Base-by-base conservation (phyloP, 2,797 vertebrate species). In the Neosilurus mollespiculum region DNA sequence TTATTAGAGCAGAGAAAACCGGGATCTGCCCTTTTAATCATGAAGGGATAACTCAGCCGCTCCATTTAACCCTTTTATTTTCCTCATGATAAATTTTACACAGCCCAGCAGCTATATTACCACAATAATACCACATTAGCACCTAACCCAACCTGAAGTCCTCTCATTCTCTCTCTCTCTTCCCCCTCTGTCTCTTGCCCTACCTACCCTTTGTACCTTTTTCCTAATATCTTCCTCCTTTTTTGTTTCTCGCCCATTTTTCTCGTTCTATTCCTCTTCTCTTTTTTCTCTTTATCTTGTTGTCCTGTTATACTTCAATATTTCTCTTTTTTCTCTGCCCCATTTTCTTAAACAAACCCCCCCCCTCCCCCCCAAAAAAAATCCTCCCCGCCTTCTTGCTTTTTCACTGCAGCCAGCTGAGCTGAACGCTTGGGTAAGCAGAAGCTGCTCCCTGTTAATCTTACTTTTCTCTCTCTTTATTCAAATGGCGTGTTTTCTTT, bases 401-500 rank as follows among this genome's bases (percentile, higher is more conserved):
- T 80, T 87, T 88, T 81, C 64, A 83, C 86, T 89, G 90, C 90
- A 97, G 94, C 94, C 94, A 92, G 93, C 83, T 87, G 94, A 97
- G 95, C 93, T 96, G 91, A 92, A 95, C 85, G 92, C 94, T 89
- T 94, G 93, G 95, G 94, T 96, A 95, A 97, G 95, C 94, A 90
- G 90, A 84, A 82, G 84, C 83, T 85, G 88, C 90, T 89, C 78
- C 87, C 84, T 90, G 85, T 84, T 83, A 88, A 91, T 93, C 91
- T 93, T 90, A 88, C 91, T 92, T 91, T 91, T 71, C 78, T 85
- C 83, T 87, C 58, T 82, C 86, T 87, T 92, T 91, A 93, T 96
- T 95, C 92, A 93, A 94, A 95, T 95, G 94, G 95, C 94, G 92
- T 94, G 94, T 96, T 96, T 95, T 95, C 95, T 93, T 94, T 93